Base-by-base conservation (phyloP, 2,113 vertebrate species). In the Labrus mixtus region DNA sequence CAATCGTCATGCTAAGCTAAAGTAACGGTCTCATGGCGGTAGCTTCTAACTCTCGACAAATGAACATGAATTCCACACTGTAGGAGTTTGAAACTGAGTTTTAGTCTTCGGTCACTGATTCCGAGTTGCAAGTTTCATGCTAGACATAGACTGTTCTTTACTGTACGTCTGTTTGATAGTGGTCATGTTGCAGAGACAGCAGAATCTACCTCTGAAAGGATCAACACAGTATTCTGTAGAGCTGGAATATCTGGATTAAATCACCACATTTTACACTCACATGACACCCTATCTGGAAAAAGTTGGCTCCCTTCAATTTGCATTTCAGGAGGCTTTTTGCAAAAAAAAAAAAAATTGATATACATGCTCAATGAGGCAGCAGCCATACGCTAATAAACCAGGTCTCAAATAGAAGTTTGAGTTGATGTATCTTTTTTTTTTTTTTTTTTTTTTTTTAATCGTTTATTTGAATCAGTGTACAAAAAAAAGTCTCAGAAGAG, bases 221-320 rank as follows among this genome's bases (percentile, higher is more conserved):
- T 71, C 55, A 76, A 60, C 39, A 16, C 36, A 16, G 11, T n/a
- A n/a, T n/a, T n/a, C n/a, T n/a, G n/a, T 64, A 19, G 67, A 82
- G 39, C 6, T 2, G 6, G 33, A 41, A 54, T 37, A 67, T 71
- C 36, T 55, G 29, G 61, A 59, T 48, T 15, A 33, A 57, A 68
- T 55, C 56, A 70, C 23, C 16, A 57, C 15, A 45, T 65, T 65
- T 73, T n/a, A 65, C 13, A n/a, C 60, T 68, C 22, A 36, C 15
- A 29, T 59, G 39, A 51, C 39, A 81, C 17, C 20, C 25, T 25
- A n/a, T n/a, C n/a, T n/a, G n/a, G n/a, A n/a, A n/a, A n/a, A n/a
- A n/a, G n/a, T n/a, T n/a, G n/a, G n/a, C n/a, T 33, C 43, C 8
- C 39, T 65, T 68, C 12, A 6, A 16, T 74, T 10, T 12, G 9